phyloP scores from a whole-genome alignment of 2,113 vertebrate species.

The Mirza zaza region DNA sequence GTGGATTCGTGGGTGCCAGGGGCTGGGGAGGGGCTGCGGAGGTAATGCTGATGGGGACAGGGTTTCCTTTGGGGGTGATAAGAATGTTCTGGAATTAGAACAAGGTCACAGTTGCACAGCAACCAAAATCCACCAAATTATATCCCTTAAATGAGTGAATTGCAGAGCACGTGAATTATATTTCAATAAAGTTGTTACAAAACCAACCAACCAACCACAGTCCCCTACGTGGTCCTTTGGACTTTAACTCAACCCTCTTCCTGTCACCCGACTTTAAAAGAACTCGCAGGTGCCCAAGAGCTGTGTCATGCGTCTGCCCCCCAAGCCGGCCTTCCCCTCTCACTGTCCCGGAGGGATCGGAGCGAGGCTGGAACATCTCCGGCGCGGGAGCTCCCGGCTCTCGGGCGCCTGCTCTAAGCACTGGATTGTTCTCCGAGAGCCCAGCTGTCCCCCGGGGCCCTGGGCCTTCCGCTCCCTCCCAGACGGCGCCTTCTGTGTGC shows the following conservation, averaged over 20 bases:
- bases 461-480: neutral
- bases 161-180: accelerated
- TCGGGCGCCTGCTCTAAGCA: accelerated
- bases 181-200: neutral
- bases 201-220: neutral
- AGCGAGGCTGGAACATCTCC: neutral
- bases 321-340: accelerated
- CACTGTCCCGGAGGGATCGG: accelerated
- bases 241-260: neutral
- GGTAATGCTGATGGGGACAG: neutral
- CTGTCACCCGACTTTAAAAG: neutral
- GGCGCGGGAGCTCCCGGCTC: no score
- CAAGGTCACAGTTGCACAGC: accelerated
- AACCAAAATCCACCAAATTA: neutral
- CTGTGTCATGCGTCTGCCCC: neutral
- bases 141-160: neutral
- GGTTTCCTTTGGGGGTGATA: neutral
- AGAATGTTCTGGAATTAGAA: neutral
- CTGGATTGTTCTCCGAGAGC: accelerated
- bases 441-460: neutral
- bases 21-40: neutral
- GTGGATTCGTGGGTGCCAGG: accelerated
- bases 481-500: neutral
- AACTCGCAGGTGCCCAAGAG: neutral
- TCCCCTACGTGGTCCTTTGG: accelerated